Base-by-base conservation (phyloP, 30 jellyfish, hydroid and myxozoan genomes). In the Cassiopea xamachana region DNA sequence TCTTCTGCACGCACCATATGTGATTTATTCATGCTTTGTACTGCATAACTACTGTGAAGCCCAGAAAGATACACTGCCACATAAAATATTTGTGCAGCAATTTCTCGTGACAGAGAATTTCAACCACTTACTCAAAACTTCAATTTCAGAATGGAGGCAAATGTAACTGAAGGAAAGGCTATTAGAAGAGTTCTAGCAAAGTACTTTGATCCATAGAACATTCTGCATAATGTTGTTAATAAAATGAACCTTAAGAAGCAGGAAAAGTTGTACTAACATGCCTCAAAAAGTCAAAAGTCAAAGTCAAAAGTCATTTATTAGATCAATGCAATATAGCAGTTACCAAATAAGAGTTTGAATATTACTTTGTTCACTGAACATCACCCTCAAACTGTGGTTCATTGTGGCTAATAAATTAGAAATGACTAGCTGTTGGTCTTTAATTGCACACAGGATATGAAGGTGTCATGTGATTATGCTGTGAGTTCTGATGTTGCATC, bases 71-170 rank as follows among this genome's bases (percentile, higher is more conserved):
- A 4, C 83, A 51, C 12, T 79, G 51, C 18, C 48, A 15, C 9
- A 51, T 18, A 43, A 46, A 74, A 17, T 15, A 75, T 79, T 19
- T 10, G 48, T 10, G 80, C 60, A 19, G 81, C 90, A 59, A 81
- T 81, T 43, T 10, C 39, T 1, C 1, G 55, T 81, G 87, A 89
- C 90, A 64, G 48, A 82, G 94, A 59, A 7, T 82, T 69, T 49
- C 95, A 89, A 27, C 96, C 95, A 49, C 46, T 91, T 10, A 79
- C 69, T 10, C 90, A 86, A 45, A 47, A 39, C 74, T 18, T 15
- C 61, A 60, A 74, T 60, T 45, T 7, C 51, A 39, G 85, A 73
- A 86, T 68, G 15, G 85, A 50, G 16, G 15, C 72, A 18, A 86
- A 86, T 75, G 93, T 46, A 76, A 55, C 18, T 7, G 93, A 75